These are phyloP conservation scores for Protobothrops mucrosquamatus DNA, from an alignment of 2,113 vertebrate species.

Conservation along the genomic window DNA sequence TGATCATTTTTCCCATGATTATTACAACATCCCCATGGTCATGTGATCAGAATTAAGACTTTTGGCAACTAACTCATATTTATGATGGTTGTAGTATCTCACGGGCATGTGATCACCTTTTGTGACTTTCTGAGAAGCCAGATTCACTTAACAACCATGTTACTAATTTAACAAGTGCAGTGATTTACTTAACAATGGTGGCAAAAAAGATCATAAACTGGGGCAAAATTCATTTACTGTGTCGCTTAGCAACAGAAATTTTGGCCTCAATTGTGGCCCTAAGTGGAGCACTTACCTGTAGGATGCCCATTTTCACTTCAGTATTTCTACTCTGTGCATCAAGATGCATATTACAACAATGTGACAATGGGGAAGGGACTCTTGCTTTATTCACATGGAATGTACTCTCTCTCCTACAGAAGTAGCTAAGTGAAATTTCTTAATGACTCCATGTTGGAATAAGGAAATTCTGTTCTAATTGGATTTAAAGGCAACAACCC, in stretches of 20 bases:
- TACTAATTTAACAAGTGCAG: background rate
- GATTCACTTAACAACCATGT: background rate
- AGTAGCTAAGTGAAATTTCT: background rate
- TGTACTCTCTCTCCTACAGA: background rate
- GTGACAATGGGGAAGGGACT: background rate
- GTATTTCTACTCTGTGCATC: background rate
- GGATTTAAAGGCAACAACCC: background rate
- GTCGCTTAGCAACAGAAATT: background rate
- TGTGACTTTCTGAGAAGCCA: background rate
- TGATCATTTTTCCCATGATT: background rate
- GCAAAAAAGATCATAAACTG: background rate
- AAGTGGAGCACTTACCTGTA: background rate
- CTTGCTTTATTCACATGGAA: background rate
- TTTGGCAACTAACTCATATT: background rate
- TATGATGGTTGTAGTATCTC: background rate
- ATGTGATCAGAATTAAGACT: background rate
- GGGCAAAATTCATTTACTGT: background rate
- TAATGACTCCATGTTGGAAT: background rate
- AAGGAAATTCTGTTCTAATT: background rate
- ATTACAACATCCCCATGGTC: background rate
- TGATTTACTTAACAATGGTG: background rate
- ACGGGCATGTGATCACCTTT: background rate
- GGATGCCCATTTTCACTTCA: background rate
- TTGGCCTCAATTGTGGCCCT: background rate
- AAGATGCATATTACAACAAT: background rate